phyloP scores from a whole-genome alignment of 2,113 vertebrate genomes.

The human region GRCh38 chr2:239042501-239043000 shows the following conservation, averaged over 20 bases:
- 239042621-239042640: not conserved
- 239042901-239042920: too few species aligned
- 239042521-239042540: rapidly evolving
- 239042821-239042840: not conserved
- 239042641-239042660: not conserved
- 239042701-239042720: rapidly evolving
- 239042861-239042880: not conserved
- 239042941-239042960: not conserved
- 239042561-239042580: not conserved
- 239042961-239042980: not conserved
- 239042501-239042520: not conserved
- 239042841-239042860: not conserved
- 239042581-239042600: not conserved
- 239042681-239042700: not conserved
- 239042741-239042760: rapidly evolving
- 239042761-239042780: rapidly evolving
- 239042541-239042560: not conserved
- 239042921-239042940: too few species aligned
- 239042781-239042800: rapidly evolving
- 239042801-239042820: not conserved
- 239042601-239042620: not conserved
- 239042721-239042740: rapidly evolving
- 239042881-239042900: too few species aligned
- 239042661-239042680: not conserved
- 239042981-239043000: too few species aligned